Percentiles rank a stretch among this genome's conserved stretches.
These are phyloP conservation scores for Rugalucina vietnamica DNA, from an alignment of 2,888 invertebrate species.

Conservation along the genomic window DNA sequence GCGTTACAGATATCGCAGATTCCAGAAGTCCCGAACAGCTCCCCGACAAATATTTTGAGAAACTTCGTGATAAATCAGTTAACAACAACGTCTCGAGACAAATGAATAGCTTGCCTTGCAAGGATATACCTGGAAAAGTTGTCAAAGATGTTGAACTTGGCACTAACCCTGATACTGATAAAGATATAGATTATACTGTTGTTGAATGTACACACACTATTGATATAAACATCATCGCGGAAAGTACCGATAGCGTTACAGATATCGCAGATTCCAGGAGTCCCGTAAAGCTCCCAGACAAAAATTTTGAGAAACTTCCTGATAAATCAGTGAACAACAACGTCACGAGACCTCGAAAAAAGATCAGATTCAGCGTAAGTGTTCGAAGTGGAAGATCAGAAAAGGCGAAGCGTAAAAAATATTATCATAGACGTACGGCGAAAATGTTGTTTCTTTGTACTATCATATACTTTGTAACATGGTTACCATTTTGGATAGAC, in stretches of 20 bases:
- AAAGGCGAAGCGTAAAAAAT: constrained; percentile 37
- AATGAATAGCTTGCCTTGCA: no score
- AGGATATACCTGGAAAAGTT: no score
- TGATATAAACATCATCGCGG: no score
- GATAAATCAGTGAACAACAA: neutral
- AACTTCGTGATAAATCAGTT: neutral
- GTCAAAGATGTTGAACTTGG: no score
- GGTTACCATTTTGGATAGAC: constrained; percentile 77
- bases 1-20: neutral
- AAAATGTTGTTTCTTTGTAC: constrained; percentile 77
- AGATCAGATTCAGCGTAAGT: neutral
- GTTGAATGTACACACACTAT: no score
- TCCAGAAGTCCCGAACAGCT: neutral
- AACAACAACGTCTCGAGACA: neutral
- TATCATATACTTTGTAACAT: constrained; percentile 72
- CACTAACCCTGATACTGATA: no score
- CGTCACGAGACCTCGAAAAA: neutral
- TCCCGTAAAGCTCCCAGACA: neutral
- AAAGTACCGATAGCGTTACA: no score
- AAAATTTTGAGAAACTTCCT: neutral
- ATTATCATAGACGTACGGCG: constrained; percentile 69
- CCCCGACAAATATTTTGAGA: neutral
- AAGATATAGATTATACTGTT: no score
- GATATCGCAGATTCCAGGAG: neutral
- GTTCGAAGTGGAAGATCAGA: constrained; percentile 10